These are phyloP conservation scores for Egretta garzetta DNA, from an alignment of 2,113 vertebrate species.

Conservation along the genomic window DNA sequence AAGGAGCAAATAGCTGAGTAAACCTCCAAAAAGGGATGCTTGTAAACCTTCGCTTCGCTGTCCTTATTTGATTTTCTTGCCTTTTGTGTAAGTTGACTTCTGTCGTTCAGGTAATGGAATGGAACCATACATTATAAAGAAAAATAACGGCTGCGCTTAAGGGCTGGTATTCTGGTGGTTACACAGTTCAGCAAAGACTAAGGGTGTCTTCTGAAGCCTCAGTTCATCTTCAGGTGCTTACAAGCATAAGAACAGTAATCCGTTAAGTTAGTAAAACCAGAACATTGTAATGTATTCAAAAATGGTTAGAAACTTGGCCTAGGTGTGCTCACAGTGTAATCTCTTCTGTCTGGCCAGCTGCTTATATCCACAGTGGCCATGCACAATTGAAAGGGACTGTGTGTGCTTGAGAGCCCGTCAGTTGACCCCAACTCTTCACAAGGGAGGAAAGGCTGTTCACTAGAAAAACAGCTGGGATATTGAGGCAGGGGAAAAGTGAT, in stretches of 20 bases:
- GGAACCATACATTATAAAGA: not conserved
- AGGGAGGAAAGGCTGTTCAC: not conserved
- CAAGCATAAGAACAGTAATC: fast-evolving
- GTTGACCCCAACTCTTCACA: not conserved
- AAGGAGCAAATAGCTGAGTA: not conserved
- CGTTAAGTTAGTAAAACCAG: not conserved
- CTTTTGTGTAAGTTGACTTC: not conserved
- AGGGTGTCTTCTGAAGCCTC: not conserved
- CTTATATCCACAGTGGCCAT: too few relatives aligned
- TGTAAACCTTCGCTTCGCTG: fast-evolving
- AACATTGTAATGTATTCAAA: not conserved
- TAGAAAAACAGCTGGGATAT: not conserved
- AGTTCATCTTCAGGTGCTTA: not conserved
- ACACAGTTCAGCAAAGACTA: not conserved
- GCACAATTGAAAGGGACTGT: not conserved
- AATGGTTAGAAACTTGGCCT: not conserved
- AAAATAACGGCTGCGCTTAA: not conserved
- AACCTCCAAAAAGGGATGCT: not conserved
- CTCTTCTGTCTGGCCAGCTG: not conserved
- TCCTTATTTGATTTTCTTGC: not conserved
- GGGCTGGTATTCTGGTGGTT: not conserved
- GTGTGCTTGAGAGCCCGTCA: too few relatives aligned
- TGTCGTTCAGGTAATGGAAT: too few relatives aligned
- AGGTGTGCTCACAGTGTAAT: too few relatives aligned
- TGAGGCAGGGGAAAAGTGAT: fast-evolving